Evolutionary conservation across 2,888 invertebrate species (phyloP).

Genomic region (Napeogenes inachia): DNA sequence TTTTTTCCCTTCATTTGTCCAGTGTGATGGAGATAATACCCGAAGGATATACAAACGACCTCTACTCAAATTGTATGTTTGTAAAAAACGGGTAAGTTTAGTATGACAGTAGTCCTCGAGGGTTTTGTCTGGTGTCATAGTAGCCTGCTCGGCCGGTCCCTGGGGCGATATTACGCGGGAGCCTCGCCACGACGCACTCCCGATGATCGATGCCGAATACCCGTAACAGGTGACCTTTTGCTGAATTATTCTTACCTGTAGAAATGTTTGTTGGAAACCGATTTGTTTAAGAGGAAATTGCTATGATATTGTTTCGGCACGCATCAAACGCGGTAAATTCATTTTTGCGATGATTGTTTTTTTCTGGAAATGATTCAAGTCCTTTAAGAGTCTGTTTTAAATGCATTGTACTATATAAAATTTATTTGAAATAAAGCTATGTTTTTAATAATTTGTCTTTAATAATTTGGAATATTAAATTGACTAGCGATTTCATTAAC

Average conservation of each 20-base stretch:
- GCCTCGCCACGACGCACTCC: constrained; percentile 69
- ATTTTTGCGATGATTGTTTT: constrained; percentile 18
- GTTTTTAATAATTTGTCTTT: background rate
- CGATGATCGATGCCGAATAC: constrained; percentile 76
- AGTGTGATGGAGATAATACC: constrained; percentile 45
- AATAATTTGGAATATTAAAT: constrained; percentile 8
- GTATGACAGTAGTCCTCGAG: constrained; percentile 60
- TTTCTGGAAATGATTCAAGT: background rate
- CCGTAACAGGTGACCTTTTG: constrained; percentile 76
- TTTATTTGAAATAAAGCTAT: background rate
- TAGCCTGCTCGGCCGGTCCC: constrained; percentile 58
- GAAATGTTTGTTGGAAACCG: constrained; percentile 74
- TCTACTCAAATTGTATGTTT: constrained; percentile 52
- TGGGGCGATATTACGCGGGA: constrained; percentile 68
- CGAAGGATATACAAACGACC: constrained; percentile 37
- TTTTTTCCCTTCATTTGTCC: constrained; percentile 57
- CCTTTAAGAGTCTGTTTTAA: too few species aligned
- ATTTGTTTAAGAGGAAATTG: constrained; percentile 70
- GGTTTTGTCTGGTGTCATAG: constrained; percentile 60
- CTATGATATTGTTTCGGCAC: constrained; percentile 51
- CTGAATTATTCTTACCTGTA: constrained; percentile 74
- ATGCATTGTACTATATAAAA: constrained; percentile 26
- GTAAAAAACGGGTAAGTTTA: constrained; percentile 53
- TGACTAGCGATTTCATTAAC: constrained; percentile 12
- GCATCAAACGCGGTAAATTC: constrained; percentile 38